Evolutionary conservation across 2,113 vertebrate genomes (phyloP).

Genomic region (Merops nubicus): DNA sequence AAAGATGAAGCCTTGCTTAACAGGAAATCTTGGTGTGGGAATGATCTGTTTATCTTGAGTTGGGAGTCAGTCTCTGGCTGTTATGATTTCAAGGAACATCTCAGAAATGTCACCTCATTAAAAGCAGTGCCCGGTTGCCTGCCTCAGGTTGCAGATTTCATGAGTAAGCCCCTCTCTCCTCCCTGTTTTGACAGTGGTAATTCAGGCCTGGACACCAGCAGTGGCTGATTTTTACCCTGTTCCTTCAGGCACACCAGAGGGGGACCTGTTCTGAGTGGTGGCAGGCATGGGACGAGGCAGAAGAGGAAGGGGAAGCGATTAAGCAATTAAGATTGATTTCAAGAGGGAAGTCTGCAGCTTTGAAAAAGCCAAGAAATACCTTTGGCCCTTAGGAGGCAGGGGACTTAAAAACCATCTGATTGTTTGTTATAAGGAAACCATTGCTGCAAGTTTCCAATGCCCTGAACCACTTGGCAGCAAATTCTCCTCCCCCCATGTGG

Average conservation of each 20-base stretch:
- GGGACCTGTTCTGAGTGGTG: neutral
- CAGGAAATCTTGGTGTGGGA: neutral
- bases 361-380: neutral
- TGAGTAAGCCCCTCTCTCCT: neutral
- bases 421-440: neutral
- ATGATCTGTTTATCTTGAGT: neutral
- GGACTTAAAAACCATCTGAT: neutral
- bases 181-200: fast-evolving
- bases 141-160: neutral
- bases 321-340: neutral
- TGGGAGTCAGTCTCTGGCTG: neutral
- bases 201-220: neutral
- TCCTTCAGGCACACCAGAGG: neutral
- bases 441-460: neutral
- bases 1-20: neutral
- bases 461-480: fast-evolving
- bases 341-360: neutral
- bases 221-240: fast-evolving
- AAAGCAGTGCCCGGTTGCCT: neutral
- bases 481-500: fast-evolving
- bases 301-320: neutral
- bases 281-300: neutral
- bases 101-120: neutral
- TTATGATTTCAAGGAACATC: slow-evolving; percentile 2
- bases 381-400: neutral